A percentile compares a stretch with the other conserved stretches of the same genome.
Evolutionary conservation across 2,113 vertebrate species (phyloP).

Genomic region (Trochalopteron elliotii): DNA sequence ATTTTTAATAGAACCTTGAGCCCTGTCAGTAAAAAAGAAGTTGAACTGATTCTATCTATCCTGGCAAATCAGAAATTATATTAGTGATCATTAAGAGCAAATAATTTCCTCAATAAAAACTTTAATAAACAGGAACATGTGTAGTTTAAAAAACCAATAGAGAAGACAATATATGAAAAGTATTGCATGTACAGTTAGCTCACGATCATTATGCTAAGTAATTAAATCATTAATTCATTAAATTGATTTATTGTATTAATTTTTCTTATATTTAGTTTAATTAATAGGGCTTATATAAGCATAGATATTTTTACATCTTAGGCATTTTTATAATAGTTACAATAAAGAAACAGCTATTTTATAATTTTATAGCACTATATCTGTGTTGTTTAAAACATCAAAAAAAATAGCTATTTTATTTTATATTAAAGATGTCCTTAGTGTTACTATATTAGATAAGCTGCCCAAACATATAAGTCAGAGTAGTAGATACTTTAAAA

Average conservation of each 20-base stretch:
- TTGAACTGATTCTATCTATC: background rate
- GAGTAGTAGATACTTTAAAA: background rate
- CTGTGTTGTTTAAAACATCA: rapidly evolving
- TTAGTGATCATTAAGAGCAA: background rate
- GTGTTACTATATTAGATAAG: background rate
- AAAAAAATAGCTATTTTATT: background rate
- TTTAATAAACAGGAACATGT: background rate
- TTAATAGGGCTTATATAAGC: background rate
- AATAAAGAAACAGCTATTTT: background rate
- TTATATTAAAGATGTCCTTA: background rate
- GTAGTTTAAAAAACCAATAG: background rate
- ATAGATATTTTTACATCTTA: background rate
- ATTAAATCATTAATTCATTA: background rate
- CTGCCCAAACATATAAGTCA: background rate
- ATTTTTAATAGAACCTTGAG: background rate
- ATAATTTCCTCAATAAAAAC: background rate
- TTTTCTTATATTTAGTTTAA: background rate
- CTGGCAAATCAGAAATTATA: background rate
- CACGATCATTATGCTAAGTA: background rate
- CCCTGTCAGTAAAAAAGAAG: background rate
- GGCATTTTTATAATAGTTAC: background rate
- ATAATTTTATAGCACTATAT: background rate
- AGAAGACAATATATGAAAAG: background rate
- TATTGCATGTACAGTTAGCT: background rate
- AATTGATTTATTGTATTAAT: background rate